Evolutionary conservation across 2,113 vertebrate species (phyloP).

Genomic region (Mustela nigripes): DNA sequence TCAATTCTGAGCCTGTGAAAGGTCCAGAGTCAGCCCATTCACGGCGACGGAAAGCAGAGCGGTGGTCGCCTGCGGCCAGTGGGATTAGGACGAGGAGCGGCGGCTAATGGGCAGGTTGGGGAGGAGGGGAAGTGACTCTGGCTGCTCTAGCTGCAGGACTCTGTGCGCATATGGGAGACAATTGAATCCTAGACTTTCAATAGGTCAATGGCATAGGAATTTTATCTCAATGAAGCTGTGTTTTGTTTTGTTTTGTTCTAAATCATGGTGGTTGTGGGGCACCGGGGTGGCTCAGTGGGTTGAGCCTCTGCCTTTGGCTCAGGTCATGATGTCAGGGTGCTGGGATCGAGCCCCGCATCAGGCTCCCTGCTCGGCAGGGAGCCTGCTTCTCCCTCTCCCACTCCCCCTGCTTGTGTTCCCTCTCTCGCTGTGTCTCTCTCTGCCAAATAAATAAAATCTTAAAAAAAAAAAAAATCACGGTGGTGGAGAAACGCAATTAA

Average conservation of each 20-base stretch:
- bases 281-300: too few relatives aligned
- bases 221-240: constrained; percentile 16
- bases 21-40: not conserved
- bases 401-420: too few relatives aligned
- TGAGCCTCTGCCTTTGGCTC: too few relatives aligned
- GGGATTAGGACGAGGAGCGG: not conserved
- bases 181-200: not conserved
- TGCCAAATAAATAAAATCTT: too few relatives aligned
- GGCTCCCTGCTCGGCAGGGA: too few relatives aligned
- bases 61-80: not conserved
- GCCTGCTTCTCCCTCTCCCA: too few relatives aligned
- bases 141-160: not conserved
- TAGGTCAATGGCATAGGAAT: not conserved
- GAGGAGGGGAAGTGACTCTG: not conserved
- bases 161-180: not conserved
- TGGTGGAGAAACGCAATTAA: not conserved
- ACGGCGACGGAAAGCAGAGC: not conserved
- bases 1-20: not conserved
- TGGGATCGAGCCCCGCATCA: too few relatives aligned
- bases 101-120: not conserved
- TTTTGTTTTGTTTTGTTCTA: not conserved
- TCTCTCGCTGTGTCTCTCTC: too few relatives aligned
- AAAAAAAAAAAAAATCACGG: not conserved
- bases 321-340: too few relatives aligned
- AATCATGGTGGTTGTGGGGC: not conserved